Evolutionary conservation across 2,888 invertebrate genomes (phyloP).

Genomic region (Endomychus coccineus): DNA sequence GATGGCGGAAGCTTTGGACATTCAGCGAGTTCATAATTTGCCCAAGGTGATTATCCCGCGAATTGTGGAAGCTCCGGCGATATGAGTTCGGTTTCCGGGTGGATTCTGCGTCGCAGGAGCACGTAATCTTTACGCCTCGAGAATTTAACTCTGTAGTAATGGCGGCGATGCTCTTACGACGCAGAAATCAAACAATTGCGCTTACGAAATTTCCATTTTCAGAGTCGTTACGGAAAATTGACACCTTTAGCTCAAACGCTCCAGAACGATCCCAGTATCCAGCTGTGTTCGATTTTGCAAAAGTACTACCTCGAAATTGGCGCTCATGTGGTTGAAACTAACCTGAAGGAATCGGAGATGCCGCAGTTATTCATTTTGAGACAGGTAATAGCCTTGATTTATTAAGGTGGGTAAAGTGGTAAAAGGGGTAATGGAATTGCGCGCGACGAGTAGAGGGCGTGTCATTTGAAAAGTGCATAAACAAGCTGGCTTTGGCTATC

Average conservation of each 20-base stretch:
- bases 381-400: constrained; percentile 65
- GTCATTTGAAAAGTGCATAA: neutral
- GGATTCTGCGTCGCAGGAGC: too few relatives aligned
- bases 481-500: too few relatives aligned
- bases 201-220: too few relatives aligned
- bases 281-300: constrained; percentile 81
- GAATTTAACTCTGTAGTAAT: too few relatives aligned
- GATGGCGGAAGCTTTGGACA: constrained; percentile 90
- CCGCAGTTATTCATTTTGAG: constrained; percentile 82
- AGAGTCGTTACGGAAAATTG: constrained; percentile 87
- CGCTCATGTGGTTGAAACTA: constrained; percentile 70
- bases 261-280: constrained; percentile 93
- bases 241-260: constrained; percentile 83
- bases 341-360: constrained; percentile 73
- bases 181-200: neutral
- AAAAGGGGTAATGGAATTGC: neutral
- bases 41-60: constrained; percentile 53
- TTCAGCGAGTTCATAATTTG: constrained; percentile 73
- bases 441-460: neutral
- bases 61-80: too few relatives aligned
- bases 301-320: constrained; percentile 75
- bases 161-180: too few relatives aligned
- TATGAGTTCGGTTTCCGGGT: too few relatives aligned
- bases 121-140: too few relatives aligned
- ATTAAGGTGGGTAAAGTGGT: neutral